These are phyloP conservation scores for Neomonachus schauinslandi DNA, from an alignment of 2,113 vertebrate genomes.

Conservation along the genomic window DNA sequence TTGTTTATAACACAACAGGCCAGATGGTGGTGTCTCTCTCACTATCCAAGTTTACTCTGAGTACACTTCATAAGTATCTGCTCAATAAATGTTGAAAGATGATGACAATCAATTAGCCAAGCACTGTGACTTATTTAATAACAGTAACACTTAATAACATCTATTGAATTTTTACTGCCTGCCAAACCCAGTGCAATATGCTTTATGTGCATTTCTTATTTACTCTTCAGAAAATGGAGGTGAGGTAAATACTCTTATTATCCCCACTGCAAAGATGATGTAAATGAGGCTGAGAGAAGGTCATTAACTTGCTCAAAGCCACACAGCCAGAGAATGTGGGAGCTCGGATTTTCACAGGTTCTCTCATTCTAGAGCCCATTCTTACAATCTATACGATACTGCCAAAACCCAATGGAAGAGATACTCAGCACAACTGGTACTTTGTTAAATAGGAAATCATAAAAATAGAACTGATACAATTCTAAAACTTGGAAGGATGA, in stretches of 20 bases:
- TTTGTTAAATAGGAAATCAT: background rate
- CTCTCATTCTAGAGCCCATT: background rate
- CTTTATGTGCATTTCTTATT: background rate
- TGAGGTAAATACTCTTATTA: background rate
- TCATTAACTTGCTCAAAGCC: background rate
- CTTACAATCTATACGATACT: background rate
- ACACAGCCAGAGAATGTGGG: background rate
- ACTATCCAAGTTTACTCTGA: conserved; percentile 46
- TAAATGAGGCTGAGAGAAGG: background rate
- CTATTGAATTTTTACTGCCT: background rate
- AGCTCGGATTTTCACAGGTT: background rate
- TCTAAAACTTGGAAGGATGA: conserved; percentile 4
- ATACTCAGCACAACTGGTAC: background rate
- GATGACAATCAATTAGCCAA: background rate
- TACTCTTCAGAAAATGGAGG: background rate
- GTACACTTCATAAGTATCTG: background rate
- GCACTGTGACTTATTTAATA: background rate
- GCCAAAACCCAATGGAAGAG: background rate
- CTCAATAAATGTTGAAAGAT: background rate
- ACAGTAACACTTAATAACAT: background rate
- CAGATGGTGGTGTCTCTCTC: conserved; percentile 56
- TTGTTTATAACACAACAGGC: conserved; percentile 52
- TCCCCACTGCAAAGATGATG: background rate
- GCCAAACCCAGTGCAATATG: background rate
- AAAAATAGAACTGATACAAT: background rate